A percentile compares a stretch with the other conserved stretches of the same genome.
phyloP scores from a whole-genome alignment of 2,797 vertebrate species.

The Cyprinodon diabolis region DNA sequence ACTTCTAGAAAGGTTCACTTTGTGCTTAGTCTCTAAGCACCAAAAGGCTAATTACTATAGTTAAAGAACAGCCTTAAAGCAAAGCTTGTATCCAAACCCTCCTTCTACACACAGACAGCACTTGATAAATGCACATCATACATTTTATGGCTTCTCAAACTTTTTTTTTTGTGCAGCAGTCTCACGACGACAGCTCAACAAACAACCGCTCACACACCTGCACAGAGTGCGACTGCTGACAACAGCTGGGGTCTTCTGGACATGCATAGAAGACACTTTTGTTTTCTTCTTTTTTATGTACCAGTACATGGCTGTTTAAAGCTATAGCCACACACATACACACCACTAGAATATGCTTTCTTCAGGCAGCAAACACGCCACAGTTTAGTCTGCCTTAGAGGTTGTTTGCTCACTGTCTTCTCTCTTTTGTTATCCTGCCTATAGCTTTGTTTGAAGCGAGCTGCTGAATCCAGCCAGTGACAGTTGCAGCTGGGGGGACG shows the following conservation, averaged over 20 bases:
- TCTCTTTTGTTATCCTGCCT: conserved; percentile 68
- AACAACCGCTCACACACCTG: conserved; percentile 63
- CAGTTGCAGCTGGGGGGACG: conserved; percentile 69
- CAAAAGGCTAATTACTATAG: background rate
- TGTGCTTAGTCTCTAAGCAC: background rate
- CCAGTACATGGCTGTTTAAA: conserved; percentile 39
- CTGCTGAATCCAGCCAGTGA: conserved; percentile 65
- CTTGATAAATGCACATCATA: conserved; percentile 10
- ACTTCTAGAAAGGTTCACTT: background rate
- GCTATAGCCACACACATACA: conserved; percentile 19
- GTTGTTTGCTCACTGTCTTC: conserved; percentile 78
- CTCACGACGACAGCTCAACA: conserved; percentile 52
- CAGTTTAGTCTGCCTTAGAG: conserved; percentile 77
- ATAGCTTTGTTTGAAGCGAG: conserved; percentile 70
- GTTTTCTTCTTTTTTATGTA: conserved; percentile 70
- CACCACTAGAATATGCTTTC: conserved; percentile 51
- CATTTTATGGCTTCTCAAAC: conserved; percentile 13
- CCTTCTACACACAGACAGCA: background rate
- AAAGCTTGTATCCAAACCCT: background rate
- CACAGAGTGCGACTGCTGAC: conserved; percentile 60
- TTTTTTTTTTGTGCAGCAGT: conserved; percentile 22
- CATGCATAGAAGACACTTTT: conserved; percentile 69
- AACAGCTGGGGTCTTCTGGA: conserved; percentile 69
- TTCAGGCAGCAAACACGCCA: conserved; percentile 69
- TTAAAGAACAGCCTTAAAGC: background rate